Base-by-base conservation (phyloP, 2,113 vertebrate genomes). In the Dolichallabes microphthalmus region DNA sequence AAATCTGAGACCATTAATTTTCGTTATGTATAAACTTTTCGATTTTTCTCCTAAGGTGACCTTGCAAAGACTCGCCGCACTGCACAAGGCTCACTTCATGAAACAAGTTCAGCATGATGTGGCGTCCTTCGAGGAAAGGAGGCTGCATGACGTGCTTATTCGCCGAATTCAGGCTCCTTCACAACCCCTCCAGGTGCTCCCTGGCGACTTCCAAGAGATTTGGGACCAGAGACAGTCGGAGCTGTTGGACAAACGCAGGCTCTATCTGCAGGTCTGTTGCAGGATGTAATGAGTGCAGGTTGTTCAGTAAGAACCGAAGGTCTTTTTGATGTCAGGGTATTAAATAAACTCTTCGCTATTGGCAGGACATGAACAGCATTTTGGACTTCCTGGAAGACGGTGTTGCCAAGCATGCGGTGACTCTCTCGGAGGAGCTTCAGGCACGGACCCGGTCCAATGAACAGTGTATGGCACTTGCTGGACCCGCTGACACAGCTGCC, bases 131-230 rank as follows among this genome's bases (percentile, higher is more conserved):
- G 92, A 93, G 85, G 92, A 95, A 87, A 87, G 71, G 60, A 79
- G 90, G 13, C 80, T 92, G 45, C 94, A 93, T 76, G 93, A 94
- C 2, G 45, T 94, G 27, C 90, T 94, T 75, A 82, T 90, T 80
- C 88, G 82, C 79, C 80, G 74, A 81, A 86, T 27, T 0, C 84
- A 87, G 66, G 82, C 87, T 61, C 84, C 85, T 2, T 32, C 80
- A 12, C 52, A 25, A 25, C n/a, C 63, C 2, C 0, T 84, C 89
- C 39, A 64, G 5, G 4, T 50, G 5, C 82, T 88, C 78, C 0
- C 91, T 0, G 60, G 85, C 0, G 89, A 93, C 82, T 84, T 91
- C 45, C 80, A 86, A 57, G 11, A 85, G 0, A 6, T 86, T 58
- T 93, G 93, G 93, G 88, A 89, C 2, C 77, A 84, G 66, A 89